phyloP scores from a whole-genome alignment of 2,113 vertebrate species.

The Microtus pennsylvanicus region DNA sequence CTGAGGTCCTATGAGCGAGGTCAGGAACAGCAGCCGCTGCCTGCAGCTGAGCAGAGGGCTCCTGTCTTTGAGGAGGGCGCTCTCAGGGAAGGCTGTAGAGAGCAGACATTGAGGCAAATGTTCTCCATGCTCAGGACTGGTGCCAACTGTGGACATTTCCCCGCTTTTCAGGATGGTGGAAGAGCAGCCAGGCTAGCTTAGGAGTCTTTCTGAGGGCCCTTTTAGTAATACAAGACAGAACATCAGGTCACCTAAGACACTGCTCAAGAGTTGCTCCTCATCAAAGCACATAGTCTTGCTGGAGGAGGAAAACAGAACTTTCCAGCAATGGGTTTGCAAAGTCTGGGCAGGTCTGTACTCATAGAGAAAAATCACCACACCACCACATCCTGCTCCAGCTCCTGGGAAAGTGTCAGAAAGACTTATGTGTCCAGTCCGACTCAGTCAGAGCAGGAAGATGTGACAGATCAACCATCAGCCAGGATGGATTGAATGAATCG shows the following conservation, averaged over 20 bases:
- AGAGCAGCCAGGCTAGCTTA: not conserved
- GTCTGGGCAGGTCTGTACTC: slow-evolving; percentile 39
- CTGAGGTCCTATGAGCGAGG: slow-evolving; percentile 32
- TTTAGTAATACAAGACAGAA: not conserved
- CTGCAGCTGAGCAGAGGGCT: not conserved
- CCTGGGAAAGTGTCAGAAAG: slow-evolving; percentile 42
- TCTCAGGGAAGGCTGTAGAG: not conserved
- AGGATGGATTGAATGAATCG: not conserved
- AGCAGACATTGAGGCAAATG: too few species aligned
- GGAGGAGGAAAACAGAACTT: slow-evolving; percentile 62
- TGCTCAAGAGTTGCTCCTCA: not conserved
- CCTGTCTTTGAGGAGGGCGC: not conserved
- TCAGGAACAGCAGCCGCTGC: not conserved
- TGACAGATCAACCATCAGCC: not conserved
- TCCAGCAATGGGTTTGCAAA: not conserved
- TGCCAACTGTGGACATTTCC: not conserved
- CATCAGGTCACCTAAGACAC: slow-evolving; percentile 65
- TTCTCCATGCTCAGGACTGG: not conserved
- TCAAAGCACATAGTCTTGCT: slow-evolving; percentile 64
- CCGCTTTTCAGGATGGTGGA: not conserved
- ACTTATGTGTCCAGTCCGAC: not conserved
- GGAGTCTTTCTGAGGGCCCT: not conserved
- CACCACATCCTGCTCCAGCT: not conserved
- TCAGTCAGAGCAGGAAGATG: slow-evolving; percentile 17
- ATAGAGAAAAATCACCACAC: not conserved